These are phyloP conservation scores for Scolopax rusticola DNA, from an alignment of 2,797 vertebrate genomes.

Conservation along the genomic window DNA sequence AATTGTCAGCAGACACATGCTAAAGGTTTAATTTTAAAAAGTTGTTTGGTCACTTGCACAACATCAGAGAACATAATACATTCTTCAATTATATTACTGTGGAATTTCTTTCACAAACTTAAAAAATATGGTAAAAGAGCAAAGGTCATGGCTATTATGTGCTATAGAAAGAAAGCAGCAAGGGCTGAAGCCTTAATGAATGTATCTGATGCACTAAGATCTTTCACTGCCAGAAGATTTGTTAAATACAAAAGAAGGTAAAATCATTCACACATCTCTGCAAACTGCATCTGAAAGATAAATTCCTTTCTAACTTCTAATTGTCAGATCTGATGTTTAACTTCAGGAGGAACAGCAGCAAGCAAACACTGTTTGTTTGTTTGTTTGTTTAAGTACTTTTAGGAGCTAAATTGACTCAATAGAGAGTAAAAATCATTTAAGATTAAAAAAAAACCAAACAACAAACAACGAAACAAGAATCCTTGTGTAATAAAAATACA, in stretches of 20 bases:
- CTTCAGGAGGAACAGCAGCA: neutral
- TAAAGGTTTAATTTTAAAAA: neutral
- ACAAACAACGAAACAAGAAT: neutral
- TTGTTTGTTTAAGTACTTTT: neutral
- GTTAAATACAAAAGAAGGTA: neutral
- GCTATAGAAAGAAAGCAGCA: neutral
- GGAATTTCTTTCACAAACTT: neutral
- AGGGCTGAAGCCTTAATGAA: neutral
- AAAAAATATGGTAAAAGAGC: neutral
- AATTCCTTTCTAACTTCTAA: neutral
- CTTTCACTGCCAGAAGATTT: neutral
- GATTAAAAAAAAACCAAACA: neutral
- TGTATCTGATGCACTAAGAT: neutral
- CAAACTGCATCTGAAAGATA: neutral
- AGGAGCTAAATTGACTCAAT: neutral
- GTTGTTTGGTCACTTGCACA: neutral
- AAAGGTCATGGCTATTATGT: neutral
- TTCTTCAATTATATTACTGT: fast-evolving
- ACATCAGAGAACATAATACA: neutral
- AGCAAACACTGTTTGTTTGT: no score
- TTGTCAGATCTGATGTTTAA: neutral
- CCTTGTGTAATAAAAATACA: neutral
- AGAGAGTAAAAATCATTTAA: neutral
- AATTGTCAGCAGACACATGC: neutral
- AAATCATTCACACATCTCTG: neutral